These are phyloP conservation scores for Eupristina koningsbergeri DNA, from an alignment of 1,140 invertebrate genomes.

Conservation along the genomic window DNA sequence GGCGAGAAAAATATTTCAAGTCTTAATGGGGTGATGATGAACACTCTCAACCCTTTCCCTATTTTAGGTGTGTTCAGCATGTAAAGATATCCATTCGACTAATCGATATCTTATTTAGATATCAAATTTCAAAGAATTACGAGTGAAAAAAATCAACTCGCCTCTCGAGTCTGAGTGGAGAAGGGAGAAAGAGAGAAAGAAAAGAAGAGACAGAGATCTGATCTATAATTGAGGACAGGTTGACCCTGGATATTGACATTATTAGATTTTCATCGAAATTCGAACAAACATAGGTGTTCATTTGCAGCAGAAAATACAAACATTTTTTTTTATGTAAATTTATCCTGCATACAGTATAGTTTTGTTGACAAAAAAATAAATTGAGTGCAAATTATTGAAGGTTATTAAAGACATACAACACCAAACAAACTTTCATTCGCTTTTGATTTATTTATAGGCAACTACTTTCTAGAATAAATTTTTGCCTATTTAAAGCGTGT, in stretches of 20 bases:
- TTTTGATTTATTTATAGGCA: background rate
- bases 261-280: conserved; percentile 34
- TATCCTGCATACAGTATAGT: background rate
- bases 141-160: conserved; percentile 13
- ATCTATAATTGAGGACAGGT: background rate
- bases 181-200: no score
- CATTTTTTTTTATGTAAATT: no score
- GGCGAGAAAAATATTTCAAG: background rate
- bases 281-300: conserved; percentile 4
- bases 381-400: background rate
- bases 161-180: background rate
- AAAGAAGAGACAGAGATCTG: background rate
- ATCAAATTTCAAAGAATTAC: conserved; percentile 55
- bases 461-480: background rate
- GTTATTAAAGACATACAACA: background rate
- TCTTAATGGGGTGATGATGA: conserved; percentile 16
- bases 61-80: background rate
- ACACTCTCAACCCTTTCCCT: background rate
- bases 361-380: no score
- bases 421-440: background rate
- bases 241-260: conserved; percentile 29
- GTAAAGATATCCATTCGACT: conserved; percentile 37
- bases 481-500: background rate
- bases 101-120: conserved; percentile 53
- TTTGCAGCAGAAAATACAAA: no score